Base-by-base conservation (phyloP, 2,113 vertebrate species). In the Dipodomys spectabilis region DNA sequence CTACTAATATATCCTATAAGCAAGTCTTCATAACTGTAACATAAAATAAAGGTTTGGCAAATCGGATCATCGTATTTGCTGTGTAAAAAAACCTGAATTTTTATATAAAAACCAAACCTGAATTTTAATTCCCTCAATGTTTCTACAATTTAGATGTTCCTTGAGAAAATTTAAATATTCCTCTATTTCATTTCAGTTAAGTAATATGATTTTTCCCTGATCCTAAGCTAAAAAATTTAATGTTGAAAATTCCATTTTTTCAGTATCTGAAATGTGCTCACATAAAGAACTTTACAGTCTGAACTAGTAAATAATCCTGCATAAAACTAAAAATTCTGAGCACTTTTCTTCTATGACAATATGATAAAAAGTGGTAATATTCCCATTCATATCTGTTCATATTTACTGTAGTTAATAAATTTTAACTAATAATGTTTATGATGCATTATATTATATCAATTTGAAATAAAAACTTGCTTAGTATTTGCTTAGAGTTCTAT, bases 321-420 rank as follows among this genome's bases (percentile, higher is more conserved):
- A 73, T 80, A 83, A 53, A 90, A 57, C 3, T 22, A 20, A 92
- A 92, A 82, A 45, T 49, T 69, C 11, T 90, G 13, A 94, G 4
- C 2, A 32, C 20, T 9, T 90, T 4, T 62, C 71, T 74, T 82
- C 49, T 4, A 49, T 67, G 2, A 35, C 10, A 73, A 67, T 45
- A 15, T 83, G 32, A 7, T n/a, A 62, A 11, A 44, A 27, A 75
- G 15, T 39, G 20, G 5, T 85, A 79, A 25, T 71, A 69, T 79
- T 74, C 4, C 13, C 27, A 35, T 16, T 30, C 19, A 11, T 72
- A 62, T 60, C 72, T 86, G 1, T 82, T 83, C 20, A 62, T 49
- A 64, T 82, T 75, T 93, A 84, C 77, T 83, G 18, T 65, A 84
- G 35, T 65, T 57, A 44, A 92, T 35, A 35, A 22, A 45, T 77